These are phyloP conservation scores for Lasioglossum zephyrum DNA, from an alignment of 2,888 invertebrate species.

Conservation along the genomic window DNA sequence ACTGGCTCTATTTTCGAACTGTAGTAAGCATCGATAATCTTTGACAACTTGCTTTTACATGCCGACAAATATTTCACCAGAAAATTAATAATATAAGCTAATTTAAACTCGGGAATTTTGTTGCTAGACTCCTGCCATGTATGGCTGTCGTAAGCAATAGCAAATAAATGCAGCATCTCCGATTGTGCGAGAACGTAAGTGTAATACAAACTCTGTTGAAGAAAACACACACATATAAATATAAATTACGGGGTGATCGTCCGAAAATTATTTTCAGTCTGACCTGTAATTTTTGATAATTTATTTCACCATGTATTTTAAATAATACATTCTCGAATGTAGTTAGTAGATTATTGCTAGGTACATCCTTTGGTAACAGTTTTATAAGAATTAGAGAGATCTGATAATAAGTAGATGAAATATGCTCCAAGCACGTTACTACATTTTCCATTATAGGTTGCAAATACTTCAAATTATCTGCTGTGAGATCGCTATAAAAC, in stretches of 20 bases:
- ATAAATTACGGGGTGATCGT: background rate
- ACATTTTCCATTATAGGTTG: constrained; percentile 74
- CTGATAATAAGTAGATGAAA: constrained; percentile 71
- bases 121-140: constrained; percentile 50
- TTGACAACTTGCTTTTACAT: constrained; percentile 66
- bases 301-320: constrained; percentile 73
- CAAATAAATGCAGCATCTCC: constrained; percentile 78
- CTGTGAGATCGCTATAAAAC: constrained; percentile 74
- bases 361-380: constrained; percentile 65
- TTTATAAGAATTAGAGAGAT: constrained; percentile 68
- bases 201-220: constrained; percentile 77
- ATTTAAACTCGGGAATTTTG: constrained; percentile 65
- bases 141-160: constrained; percentile 71
- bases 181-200: constrained; percentile 80
- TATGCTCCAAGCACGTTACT: constrained; percentile 71
- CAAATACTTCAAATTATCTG: constrained; percentile 72
- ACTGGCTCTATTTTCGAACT: constrained; percentile 66
- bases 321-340: constrained; percentile 70
- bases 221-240: constrained; percentile 7
- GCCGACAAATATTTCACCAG: constrained; percentile 63
- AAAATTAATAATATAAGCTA: constrained; percentile 66
- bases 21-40: constrained; percentile 71
- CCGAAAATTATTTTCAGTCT: constrained; percentile 25
- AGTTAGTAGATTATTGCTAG: constrained; percentile 62
- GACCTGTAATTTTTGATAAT: constrained; percentile 76